Evolutionary conservation across 2,888 invertebrate genomes (phyloP).

Genomic region (Ornithoptera alexandrae): DNA sequence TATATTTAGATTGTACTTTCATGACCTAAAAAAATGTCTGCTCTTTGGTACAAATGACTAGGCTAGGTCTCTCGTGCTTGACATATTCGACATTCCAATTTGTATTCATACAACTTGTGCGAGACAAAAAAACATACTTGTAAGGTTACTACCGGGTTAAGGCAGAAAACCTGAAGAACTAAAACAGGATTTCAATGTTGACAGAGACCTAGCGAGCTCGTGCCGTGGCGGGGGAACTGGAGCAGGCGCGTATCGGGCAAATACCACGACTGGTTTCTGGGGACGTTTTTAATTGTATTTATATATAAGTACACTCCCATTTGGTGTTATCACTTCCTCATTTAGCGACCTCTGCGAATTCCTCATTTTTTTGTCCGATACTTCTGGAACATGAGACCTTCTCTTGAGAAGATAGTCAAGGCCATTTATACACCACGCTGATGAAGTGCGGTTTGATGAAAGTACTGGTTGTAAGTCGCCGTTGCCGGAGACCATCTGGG

Average conservation of each 20-base stretch:
- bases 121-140: conserved; percentile 3
- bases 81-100: conserved; percentile 16
- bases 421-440: too few species aligned
- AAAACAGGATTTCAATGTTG: neutral
- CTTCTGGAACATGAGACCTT: too few species aligned
- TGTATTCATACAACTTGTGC: neutral
- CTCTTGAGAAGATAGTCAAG: too few species aligned
- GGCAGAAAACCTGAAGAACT: conserved; percentile 11
- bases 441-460: too few species aligned
- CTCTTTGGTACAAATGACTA: neutral
- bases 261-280: conserved; percentile 21
- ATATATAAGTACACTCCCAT: conserved; percentile 31
- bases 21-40: neutral
- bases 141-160: conserved; percentile 22
- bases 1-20: neutral
- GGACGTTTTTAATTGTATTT: conserved; percentile 26
- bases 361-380: neutral
- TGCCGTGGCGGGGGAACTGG: conserved; percentile 18
- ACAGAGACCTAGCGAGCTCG: neutral
- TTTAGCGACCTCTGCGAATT: conserved; percentile 17
- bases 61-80: conserved; percentile 4
- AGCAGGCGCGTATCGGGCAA: conserved; percentile 15
- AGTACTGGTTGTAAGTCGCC: too few species aligned
- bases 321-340: conserved; percentile 33
- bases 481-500: too few species aligned